phyloP scores from a whole-genome alignment of 2,888 invertebrate species.

The Myopa testacea region DNA sequence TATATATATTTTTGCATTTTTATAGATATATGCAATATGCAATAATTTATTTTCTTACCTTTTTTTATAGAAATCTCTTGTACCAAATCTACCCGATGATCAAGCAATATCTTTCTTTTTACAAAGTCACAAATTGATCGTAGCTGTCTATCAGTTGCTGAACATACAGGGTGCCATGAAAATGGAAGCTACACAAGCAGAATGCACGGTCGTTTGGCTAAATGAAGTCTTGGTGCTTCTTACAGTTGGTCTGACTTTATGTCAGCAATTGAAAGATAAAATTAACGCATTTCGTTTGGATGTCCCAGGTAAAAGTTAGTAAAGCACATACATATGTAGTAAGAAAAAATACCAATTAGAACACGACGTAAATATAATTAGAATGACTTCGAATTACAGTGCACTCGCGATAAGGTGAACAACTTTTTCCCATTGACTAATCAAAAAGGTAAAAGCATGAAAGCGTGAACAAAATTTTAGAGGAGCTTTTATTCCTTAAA shows the following conservation, averaged over 20 bases:
- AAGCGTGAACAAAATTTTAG: no score
- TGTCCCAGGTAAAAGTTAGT: conserved; percentile 45
- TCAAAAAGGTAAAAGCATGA: no score
- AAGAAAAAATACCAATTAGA: not conserved
- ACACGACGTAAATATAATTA: no score
- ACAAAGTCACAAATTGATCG: conserved; percentile 92
- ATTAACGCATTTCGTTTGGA: conserved; percentile 69
- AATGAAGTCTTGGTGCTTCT: conserved; percentile 91
- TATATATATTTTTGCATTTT: conserved; percentile 64
- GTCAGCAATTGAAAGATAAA: conserved; percentile 95
- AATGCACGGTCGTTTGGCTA: conserved; percentile 92
- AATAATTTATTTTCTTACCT: not conserved
- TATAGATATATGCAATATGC: conserved; percentile 15
- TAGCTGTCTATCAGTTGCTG: conserved; percentile 90
- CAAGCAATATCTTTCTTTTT: conserved; percentile 95
- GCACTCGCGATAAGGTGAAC: no score
- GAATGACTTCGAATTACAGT: no score
- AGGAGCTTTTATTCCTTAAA: no score
- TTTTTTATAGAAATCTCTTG: conserved; percentile 80
- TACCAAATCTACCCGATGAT: conserved; percentile 92
- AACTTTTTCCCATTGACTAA: no score
- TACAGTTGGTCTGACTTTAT: conserved; percentile 89
- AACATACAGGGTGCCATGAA: conserved; percentile 86
- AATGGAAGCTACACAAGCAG: conserved; percentile 89
- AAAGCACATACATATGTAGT: conserved; percentile 13